Evolutionary conservation across 2,888 invertebrate genomes (phyloP), one percentile per base, ranked within the genome.

Genomic region (Drosophila rellima): DNA sequence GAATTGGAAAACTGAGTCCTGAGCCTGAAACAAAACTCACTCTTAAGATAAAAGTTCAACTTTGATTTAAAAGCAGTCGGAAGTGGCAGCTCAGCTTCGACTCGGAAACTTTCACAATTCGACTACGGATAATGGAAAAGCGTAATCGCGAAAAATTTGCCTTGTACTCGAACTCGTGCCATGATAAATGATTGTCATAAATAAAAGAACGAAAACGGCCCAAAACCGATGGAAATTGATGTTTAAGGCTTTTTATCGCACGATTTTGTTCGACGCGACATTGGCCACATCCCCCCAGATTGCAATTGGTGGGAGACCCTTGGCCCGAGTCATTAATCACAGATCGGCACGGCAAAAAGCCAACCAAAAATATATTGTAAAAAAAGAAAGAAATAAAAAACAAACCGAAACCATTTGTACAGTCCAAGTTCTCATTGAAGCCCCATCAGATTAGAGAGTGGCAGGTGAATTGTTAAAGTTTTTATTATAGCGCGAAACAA

Each of bases 101-200:
- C 26, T 7, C 35, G 15, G 44, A 44, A 44, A 55, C 47, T 48
- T 31, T 40, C 47, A 42, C 77, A 70, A 42, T 50, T 45, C 59
- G 74, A 63, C 52, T 44, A 20, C 23, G 82, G 67, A 80, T 82
- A 88, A 88, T 89, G 90, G 86, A 78, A 80, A 85, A 83, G 86
- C 81, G 87, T 80, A 89, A 87, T 89, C 86, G 87, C 78, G 78
- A 64, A 72, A 81, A 83, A 88, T 88, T 85, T 82, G 86, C 80
- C 80, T 87, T 83, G 79, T 81, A 79, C 77, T 72, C 64, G 62
- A 56, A 44, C 77, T 72, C 64, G 61, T 57, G 42, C 63, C 56
- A 88, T 91, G 91, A 90, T 91, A 90, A 90, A 90, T 90, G 91
- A 90, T 86, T 90, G 91, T 90, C 90, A 91, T 90, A 90, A 90